These are phyloP conservation scores for Cerceris rybyensis DNA, from an alignment of 2,888 invertebrate species.

Conservation along the genomic window DNA sequence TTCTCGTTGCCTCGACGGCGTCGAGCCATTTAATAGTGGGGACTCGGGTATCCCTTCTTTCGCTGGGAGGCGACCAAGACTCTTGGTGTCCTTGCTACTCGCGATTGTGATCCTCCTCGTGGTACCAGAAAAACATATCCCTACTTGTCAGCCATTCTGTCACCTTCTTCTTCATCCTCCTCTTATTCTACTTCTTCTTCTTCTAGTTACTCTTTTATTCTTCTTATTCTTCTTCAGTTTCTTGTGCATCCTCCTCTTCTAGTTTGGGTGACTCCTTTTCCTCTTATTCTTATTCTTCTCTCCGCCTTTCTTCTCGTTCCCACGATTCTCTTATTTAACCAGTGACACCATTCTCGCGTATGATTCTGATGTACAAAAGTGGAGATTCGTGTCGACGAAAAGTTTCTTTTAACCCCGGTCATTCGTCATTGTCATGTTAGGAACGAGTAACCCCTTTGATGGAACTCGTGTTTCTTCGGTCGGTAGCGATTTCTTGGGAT, in stretches of 20 bases:
- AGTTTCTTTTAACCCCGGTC: too few species aligned
- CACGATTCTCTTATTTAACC: slow-evolving; percentile 59
- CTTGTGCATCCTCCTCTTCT: slow-evolving; percentile 11
- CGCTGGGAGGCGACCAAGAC: slow-evolving; percentile 29
- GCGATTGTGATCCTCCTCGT: slow-evolving; percentile 46
- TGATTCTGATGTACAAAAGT: slow-evolving; percentile 44
- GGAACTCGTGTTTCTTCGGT: too few species aligned
- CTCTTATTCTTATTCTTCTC: neutral
- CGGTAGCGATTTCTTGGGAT: too few species aligned
- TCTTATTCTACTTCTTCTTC: slow-evolving; percentile 16
- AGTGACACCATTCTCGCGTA: slow-evolving; percentile 44
- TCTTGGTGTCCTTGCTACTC: slow-evolving; percentile 57
- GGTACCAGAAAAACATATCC: slow-evolving; percentile 26
- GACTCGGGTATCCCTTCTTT: slow-evolving; percentile 68
- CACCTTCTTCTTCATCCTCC: slow-evolving; percentile 26
- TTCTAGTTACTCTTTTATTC: neutral
- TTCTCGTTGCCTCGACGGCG: slow-evolving; percentile 54
- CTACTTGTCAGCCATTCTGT: slow-evolving; percentile 31
- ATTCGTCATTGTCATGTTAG: too few species aligned
- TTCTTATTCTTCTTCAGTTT: slow-evolving; percentile 31
- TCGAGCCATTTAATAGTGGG: slow-evolving; percentile 68
- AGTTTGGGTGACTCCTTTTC: neutral
- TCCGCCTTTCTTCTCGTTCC: slow-evolving; percentile 42
- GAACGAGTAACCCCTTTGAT: too few species aligned
- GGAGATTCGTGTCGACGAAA: slow-evolving; percentile 60